phyloP scores from a whole-genome alignment of 2,113 vertebrate genomes.

The Seriola quinqueradiata region DNA sequence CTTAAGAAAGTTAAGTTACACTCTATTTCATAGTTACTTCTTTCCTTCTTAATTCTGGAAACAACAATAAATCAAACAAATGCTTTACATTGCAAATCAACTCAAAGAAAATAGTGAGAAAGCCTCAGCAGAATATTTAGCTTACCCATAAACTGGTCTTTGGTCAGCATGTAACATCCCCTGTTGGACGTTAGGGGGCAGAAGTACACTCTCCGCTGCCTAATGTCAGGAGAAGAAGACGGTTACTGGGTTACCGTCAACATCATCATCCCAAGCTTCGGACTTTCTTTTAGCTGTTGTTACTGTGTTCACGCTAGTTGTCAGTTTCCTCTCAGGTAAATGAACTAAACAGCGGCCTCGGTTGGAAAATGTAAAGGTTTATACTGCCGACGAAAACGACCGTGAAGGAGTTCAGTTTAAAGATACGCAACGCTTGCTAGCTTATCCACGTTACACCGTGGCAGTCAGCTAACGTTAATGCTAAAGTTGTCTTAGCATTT shows the following conservation, averaged over 20 bases:
- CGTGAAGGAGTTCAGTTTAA: not conserved
- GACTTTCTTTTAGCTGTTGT: not conserved
- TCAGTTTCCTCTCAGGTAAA: not conserved
- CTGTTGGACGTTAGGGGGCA: not conserved
- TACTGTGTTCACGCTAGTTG: no score
- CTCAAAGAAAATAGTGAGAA: not conserved
- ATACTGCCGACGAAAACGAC: not conserved
- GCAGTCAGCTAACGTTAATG: not conserved
- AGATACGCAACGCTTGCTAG: not conserved
- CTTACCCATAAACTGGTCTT: not conserved
- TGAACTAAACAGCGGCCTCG: not conserved
- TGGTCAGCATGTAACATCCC: not conserved
- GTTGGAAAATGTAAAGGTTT: not conserved
- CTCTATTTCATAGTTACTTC: no score
- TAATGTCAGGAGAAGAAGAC: slow-evolving; percentile 9
- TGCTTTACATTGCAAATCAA: no score
- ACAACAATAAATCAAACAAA: no score
- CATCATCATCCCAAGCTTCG: not conserved
- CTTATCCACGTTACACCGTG: not conserved
- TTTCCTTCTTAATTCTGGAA: no score
- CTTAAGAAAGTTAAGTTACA: no score
- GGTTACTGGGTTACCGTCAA: slow-evolving; percentile 50
- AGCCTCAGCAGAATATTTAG: not conserved
- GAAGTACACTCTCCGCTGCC: not conserved
- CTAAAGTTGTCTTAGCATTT: not conserved